These are phyloP conservation scores for Periophthalmus modestus DNA, from an alignment of 2,113 vertebrate species.

Conservation along the genomic window DNA sequence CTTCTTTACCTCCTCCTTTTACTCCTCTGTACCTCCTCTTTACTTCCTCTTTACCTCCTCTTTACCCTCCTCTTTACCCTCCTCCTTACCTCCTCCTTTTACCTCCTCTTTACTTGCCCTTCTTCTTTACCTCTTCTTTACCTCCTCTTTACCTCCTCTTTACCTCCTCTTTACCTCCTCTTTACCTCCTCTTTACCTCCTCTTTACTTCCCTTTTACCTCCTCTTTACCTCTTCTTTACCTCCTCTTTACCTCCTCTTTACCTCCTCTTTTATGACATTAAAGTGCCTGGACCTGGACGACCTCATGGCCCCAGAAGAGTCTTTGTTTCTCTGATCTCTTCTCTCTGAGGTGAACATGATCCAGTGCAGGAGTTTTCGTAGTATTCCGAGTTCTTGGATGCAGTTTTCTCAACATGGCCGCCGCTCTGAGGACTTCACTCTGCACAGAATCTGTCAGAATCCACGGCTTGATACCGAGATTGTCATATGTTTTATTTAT, in stretches of 20 bases:
- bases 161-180: constrained; percentile 29
- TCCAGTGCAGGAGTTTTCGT: constrained; percentile 65
- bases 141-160: constrained; percentile 38
- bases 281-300: constrained; percentile 11
- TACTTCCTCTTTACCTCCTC: constrained; percentile 29
- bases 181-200: constrained; percentile 37
- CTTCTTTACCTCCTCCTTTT: too few species aligned
- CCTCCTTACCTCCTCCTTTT: constrained; percentile 41
- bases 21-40: too few species aligned
- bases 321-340: constrained; percentile 43
- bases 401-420: constrained; percentile 51
- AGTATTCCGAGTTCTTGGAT: constrained; percentile 56
- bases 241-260: constrained; percentile 23
- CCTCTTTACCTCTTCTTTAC: constrained; percentile 40
- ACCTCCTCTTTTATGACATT: constrained; percentile 41
- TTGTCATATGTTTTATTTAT: constrained; percentile 15
- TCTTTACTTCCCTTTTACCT: constrained; percentile 35
- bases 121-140: constrained; percentile 21
- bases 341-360: constrained; percentile 51
- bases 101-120: too few species aligned
- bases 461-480: constrained; percentile 8
- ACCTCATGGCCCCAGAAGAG: constrained; percentile 8
- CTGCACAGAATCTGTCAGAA: background rate
- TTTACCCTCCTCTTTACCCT: constrained; percentile 34
- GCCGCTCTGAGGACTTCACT: constrained; percentile 18